Evolutionary conservation across 1,140 invertebrate genomes (phyloP).

Genomic region (Brachionus paranguensis): DNA sequence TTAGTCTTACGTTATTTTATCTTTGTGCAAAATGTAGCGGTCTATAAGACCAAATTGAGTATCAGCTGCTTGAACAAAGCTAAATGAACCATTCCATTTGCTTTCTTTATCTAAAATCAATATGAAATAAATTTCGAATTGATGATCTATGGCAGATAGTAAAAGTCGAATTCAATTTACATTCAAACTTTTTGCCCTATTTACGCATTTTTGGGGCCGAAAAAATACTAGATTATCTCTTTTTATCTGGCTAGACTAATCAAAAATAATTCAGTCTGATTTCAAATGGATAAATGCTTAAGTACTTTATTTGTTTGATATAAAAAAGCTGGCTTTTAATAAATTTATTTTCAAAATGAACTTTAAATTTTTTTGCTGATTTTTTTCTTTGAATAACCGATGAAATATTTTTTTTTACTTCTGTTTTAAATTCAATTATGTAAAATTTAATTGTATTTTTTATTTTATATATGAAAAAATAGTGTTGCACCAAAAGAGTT

Average conservation of each 20-base stretch:
- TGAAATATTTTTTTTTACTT: neutral
- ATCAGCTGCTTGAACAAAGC: slow-evolving; percentile 60
- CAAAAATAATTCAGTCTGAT: neutral
- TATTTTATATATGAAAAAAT: neutral
- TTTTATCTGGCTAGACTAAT: neutral
- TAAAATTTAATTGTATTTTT: neutral
- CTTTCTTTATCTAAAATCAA: slow-evolving; percentile 41
- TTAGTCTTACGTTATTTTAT: slow-evolving; percentile 40
- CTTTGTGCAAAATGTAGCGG: slow-evolving; percentile 46
- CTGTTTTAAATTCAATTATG: neutral
- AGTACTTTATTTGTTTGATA: neutral
- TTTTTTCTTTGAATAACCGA: neutral
- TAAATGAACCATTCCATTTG: slow-evolving; percentile 52
- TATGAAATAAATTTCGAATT: neutral
- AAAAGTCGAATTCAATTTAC: neutral
- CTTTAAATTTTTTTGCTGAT: neutral
- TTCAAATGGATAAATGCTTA: neutral
- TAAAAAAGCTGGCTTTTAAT: neutral
- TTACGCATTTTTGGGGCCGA: neutral
- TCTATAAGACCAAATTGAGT: slow-evolving; percentile 59
- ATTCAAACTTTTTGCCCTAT: neutral
- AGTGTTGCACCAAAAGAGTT: neutral
- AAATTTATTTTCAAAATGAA: too few relatives aligned
- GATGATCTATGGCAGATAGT: neutral
- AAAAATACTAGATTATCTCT: neutral